phyloP scores from a whole-genome alignment of 2,888 invertebrate species.

The Branchipolynoe longqiensis region DNA sequence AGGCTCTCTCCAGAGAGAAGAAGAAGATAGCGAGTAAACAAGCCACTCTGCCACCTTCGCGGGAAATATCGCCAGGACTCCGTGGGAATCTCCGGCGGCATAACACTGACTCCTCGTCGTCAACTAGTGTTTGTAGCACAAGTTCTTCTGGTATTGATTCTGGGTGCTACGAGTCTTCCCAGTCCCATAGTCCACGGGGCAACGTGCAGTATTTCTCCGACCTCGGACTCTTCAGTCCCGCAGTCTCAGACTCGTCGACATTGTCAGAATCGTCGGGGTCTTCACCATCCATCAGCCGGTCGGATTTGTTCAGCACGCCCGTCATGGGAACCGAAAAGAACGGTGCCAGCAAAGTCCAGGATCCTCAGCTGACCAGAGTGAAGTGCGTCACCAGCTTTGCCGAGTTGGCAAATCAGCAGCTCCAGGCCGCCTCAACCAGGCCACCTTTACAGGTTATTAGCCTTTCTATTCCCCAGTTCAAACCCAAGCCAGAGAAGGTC shows the following conservation, averaged over 20 bases:
- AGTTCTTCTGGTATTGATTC: slow-evolving; percentile 70
- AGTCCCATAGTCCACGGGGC: slow-evolving; percentile 46
- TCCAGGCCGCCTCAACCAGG: background rate
- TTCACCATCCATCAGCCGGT: background rate
- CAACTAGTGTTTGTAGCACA: slow-evolving; percentile 65
- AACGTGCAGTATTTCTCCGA: slow-evolving; percentile 35
- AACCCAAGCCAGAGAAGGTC: background rate
- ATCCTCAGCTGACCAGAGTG: background rate
- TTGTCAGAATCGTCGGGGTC: slow-evolving; percentile 40
- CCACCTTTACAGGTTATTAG: background rate
- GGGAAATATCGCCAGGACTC: slow-evolving; percentile 59
- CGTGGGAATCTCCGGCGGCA: slow-evolving; percentile 17
- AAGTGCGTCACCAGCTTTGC: slow-evolving; percentile 30
- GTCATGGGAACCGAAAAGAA: background rate
- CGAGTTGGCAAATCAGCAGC: slow-evolving; percentile 28
- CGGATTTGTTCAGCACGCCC: slow-evolving; percentile 33
- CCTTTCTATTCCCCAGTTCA: slow-evolving; percentile 6
- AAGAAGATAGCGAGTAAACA: slow-evolving; percentile 3
- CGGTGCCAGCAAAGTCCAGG: slow-evolving; percentile 36
- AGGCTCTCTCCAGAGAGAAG: slow-evolving; percentile 33
- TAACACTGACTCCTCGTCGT: slow-evolving; percentile 57
- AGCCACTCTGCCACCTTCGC: slow-evolving; percentile 10
- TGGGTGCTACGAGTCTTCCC: slow-evolving; percentile 61
- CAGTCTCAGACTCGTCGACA: slow-evolving; percentile 19
- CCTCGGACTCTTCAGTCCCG: slow-evolving; percentile 46